These are phyloP conservation scores for Apolygus lucorum DNA, from an alignment of 1,140 invertebrate genomes.

Conservation along the genomic window DNA sequence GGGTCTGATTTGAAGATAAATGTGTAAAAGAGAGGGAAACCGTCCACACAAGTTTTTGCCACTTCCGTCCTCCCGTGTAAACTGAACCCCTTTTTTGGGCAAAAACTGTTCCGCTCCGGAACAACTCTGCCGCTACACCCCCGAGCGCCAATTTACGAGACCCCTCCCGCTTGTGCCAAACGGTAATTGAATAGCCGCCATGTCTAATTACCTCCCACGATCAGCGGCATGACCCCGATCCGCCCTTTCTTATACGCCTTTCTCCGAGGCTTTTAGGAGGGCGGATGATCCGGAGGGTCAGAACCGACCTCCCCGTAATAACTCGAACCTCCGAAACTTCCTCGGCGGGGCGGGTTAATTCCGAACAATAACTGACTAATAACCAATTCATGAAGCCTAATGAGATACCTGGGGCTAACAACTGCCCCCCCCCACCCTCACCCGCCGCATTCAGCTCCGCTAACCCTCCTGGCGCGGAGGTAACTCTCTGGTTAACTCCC, in stretches of 20 bases:
- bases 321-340: background rate
- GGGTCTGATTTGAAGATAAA: background rate
- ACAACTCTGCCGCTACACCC: background rate
- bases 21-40: background rate
- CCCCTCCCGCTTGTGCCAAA: background rate
- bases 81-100: background rate
- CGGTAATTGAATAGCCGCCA: constrained; percentile 16
- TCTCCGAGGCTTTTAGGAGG: no score
- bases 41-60: background rate
- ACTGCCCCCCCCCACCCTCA: background rate
- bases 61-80: background rate
- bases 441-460: background rate
- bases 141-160: no score
- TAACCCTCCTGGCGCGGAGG: no score
- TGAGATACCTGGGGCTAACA: background rate
- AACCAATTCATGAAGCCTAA: constrained; percentile 13
- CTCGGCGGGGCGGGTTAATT: background rate
- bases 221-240: background rate
- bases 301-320: no score
- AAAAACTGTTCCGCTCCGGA: background rate
- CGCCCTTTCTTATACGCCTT: background rate
- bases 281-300: background rate
- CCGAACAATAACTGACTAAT: constrained; percentile 9
- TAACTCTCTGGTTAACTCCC: no score
- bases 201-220: constrained; percentile 12